phyloP scores from a whole-genome alignment of 2,888 invertebrate species.

The Cephus pygmeus region DNA sequence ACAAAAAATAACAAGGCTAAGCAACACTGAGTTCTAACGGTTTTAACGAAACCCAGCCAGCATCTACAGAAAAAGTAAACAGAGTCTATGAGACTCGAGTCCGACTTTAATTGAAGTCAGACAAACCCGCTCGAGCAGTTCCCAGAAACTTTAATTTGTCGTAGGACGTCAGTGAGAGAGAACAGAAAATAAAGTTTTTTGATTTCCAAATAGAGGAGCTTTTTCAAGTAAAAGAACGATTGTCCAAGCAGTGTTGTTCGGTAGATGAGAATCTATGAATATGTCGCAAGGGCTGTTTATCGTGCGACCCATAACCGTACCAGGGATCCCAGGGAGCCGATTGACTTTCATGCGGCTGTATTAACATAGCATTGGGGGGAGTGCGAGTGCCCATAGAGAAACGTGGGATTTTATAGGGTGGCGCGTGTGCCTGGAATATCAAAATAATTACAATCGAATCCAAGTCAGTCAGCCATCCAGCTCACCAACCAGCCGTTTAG shows the following conservation, averaged over 20 bases:
- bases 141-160: background rate
- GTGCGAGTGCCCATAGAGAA: background rate
- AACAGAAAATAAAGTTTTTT: background rate
- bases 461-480: background rate
- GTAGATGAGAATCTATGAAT: constrained; percentile 4
- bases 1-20: background rate
- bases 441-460: background rate
- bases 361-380: background rate
- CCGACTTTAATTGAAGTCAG: background rate
- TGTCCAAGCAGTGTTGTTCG: background rate
- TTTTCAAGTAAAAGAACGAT: background rate
- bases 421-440: constrained; percentile 4
- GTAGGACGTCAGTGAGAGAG: background rate
- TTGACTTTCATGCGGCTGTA: constrained; percentile 3
- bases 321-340: background rate
- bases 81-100: background rate
- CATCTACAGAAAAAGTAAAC: background rate
- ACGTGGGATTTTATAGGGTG: background rate
- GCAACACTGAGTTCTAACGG: background rate
- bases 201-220: background rate
- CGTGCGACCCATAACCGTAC: constrained; percentile 4
- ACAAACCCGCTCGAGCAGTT: background rate
- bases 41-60: background rate
- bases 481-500: no score
- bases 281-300: background rate